Percentiles rank a stretch among this genome's conserved stretches.
phyloP scores from a whole-genome alignment of 1,140 invertebrate species.

The Ostrea denselamellosa region DNA sequence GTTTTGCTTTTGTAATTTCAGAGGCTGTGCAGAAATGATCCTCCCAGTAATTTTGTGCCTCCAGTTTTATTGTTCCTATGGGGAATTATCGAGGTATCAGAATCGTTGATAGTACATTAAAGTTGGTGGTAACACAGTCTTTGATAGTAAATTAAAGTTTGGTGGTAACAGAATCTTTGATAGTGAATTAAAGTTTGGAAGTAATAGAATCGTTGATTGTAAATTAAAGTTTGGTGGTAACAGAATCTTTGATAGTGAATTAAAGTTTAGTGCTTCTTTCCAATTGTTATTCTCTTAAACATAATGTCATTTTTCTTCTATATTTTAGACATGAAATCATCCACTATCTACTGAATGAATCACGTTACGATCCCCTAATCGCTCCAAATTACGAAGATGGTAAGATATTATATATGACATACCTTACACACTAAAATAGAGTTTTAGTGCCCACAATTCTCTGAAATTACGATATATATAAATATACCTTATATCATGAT shows the following conservation, averaged over 20 bases:
- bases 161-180: neutral
- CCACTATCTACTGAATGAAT: neutral
- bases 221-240: neutral
- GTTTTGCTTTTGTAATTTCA: neutral
- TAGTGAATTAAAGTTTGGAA: neutral
- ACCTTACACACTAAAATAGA: too few relatives aligned
- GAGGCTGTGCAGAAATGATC: neutral
- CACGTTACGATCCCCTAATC: neutral
- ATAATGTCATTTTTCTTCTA: neutral
- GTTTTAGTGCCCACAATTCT: too few relatives aligned
- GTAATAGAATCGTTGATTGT: neutral
- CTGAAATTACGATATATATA: too few relatives aligned
- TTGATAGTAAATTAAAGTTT: too few relatives aligned
- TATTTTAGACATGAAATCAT: neutral
- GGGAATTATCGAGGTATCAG: neutral
- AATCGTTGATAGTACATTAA: neutral
- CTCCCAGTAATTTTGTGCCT: neutral
- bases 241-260: neutral
- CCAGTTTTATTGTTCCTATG: neutral
- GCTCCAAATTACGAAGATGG: constrained; percentile 27
- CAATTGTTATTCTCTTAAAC: too few relatives aligned
- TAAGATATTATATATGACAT: neutral
- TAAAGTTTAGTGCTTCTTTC: too few relatives aligned
- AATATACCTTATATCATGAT: too few relatives aligned
- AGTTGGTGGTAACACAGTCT: neutral